Conservation (phyloP, 2,113 vertebrate species). For the Dipodomys spectabilis region DNA sequence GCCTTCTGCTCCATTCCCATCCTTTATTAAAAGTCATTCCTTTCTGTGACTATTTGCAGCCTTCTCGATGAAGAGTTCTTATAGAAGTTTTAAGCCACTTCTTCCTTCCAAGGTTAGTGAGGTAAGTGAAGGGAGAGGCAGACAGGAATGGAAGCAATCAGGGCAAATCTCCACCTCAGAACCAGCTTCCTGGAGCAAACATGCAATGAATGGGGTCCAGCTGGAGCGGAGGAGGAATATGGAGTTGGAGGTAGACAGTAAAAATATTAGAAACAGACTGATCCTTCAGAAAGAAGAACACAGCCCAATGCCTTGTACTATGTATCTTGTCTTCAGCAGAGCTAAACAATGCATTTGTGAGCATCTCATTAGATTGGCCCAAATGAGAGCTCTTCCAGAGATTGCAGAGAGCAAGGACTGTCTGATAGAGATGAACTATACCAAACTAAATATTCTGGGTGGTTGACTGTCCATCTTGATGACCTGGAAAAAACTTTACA, state of each 20-base stretch:
- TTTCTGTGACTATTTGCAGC: not conserved
- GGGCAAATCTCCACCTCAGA: not conserved
- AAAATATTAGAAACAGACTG: not conserved
- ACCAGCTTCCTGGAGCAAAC: not conserved
- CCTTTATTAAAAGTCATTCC: not conserved
- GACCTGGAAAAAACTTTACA: not conserved
- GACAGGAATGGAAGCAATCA: not conserved
- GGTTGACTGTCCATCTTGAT: not conserved
- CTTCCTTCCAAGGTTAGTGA: not conserved
- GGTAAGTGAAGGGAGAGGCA: not conserved
- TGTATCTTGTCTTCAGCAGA: not conserved
- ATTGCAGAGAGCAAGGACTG: not conserved
- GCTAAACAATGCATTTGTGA: not conserved
- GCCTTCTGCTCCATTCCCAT: not conserved
- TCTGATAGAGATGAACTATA: not conserved
- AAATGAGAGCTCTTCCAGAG: not conserved
- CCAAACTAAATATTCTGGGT: not conserved
- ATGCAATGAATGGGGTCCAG: fast-evolving
- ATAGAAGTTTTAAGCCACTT: not conserved
- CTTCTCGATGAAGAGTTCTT: not conserved
- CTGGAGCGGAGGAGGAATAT: fast-evolving
- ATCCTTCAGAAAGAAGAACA: not conserved
- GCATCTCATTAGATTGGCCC: not conserved
- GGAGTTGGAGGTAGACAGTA: not conserved
- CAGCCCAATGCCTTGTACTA: not conserved